Evolutionary conservation across 2,797 vertebrate species (phyloP), one percentile per base, ranked within the genome.

Genomic region (Gastrophryne carolinensis): DNA sequence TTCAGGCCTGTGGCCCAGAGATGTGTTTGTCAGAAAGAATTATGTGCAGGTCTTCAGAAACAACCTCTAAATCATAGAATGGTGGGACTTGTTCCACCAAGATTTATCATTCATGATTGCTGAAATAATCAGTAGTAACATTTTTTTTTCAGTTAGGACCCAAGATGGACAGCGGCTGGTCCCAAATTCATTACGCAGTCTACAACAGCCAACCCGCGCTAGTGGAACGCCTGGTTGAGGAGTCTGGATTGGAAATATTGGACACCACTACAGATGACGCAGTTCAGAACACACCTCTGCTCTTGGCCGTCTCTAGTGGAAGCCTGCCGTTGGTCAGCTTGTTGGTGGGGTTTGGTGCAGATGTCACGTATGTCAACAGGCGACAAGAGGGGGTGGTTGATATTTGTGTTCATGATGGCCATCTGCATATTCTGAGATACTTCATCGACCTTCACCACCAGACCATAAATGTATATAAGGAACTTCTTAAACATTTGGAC

Each of bases 261-360:
- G 75, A 78, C 17, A 21, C 34, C 12, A 19, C 47, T 35, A 78
- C 68, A 0, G 13, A 41, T 1, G 75, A 78, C 49, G 8, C 29
- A 6, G 12, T 79, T 23, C 57, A 74, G 54, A 70, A 74, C 23
- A 70, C 78, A 5, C 65, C 78, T 3, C 49, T 79, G n/a, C 39
- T 79, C 15, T 23, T 79, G 23, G 78, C 72, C 23, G 50, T 49
- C 3, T 23, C 27, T 13, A 24, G 47, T 27, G 63, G 62, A 1
- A 29, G 64, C 26, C 35, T 12, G 13, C 24, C 27, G n/a, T 56
- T 62, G 49, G 58, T 63, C 7, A 23, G 57, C 2, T 27, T 73
- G 15, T 39, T 80, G 69, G 56, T 77, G 5, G 47, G 24, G n/a
- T 39, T 54, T 35, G 74, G 63, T 9, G 69, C 69, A n/a, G 63